Evolutionary conservation across 2,113 vertebrate genomes (phyloP).

Genomic region (Plotosus lineatus): DNA sequence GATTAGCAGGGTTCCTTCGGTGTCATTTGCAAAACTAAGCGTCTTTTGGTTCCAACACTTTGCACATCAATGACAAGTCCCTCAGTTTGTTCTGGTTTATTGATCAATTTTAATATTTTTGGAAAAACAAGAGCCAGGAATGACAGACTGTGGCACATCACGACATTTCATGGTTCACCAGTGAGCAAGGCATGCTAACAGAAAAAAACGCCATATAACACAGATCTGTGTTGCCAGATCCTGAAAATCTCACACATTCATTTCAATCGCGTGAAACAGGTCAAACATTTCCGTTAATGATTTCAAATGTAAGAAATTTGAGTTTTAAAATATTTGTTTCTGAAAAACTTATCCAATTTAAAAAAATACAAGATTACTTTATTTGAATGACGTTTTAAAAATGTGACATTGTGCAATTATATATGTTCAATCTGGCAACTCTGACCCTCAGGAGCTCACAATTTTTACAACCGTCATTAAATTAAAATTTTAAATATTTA

Average conservation of each 20-base stretch:
- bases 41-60: neutral
- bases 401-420: neutral
- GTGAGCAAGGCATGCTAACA: neutral
- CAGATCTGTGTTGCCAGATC: neutral
- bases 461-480: neutral
- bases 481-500: neutral
- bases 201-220: constrained; percentile 15
- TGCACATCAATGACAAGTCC: too few species aligned
- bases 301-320: neutral
- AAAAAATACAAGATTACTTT: too few species aligned
- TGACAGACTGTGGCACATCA: neutral
- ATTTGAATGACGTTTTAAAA: too few species aligned
- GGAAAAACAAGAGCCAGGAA: neutral
- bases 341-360: too few species aligned
- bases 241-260: too few species aligned
- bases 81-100: neutral
- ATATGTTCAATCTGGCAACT: neutral
- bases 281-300: neutral
- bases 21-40: neutral
- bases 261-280: neutral
- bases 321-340: neutral
- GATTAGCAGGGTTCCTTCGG: neutral
- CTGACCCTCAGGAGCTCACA: neutral
- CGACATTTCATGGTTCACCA: too few species aligned
- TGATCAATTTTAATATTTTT: too few species aligned